phyloP scores from a whole-genome alignment of 2,113 vertebrate species.

The Equus quagga region DNA sequence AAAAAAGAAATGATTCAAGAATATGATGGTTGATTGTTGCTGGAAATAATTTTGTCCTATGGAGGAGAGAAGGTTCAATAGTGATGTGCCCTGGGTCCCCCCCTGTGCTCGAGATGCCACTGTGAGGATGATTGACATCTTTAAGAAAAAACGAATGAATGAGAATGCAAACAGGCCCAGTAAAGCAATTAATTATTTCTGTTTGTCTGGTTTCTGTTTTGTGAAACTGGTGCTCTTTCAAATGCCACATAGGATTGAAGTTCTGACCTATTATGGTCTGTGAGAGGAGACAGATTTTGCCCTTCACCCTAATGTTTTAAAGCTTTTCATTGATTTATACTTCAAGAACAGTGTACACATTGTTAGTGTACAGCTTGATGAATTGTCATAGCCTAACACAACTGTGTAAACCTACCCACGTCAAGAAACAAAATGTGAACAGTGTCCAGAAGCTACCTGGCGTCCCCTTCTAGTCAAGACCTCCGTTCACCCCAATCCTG shows the following conservation, averaged over 20 bases:
- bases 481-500: background rate
- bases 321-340: background rate
- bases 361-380: background rate
- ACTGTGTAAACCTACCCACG: background rate
- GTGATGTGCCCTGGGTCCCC: background rate
- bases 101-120: accelerated
- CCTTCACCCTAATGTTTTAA: background rate
- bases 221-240: background rate
- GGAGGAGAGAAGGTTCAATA: background rate
- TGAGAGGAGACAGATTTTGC: background rate
- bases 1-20: background rate
- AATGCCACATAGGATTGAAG: background rate
- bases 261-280: background rate
- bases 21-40: background rate
- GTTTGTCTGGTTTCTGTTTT: background rate
- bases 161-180: background rate
- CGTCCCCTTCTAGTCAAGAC: accelerated
- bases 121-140: background rate
- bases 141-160: background rate
- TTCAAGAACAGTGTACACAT: background rate
- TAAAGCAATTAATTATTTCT: background rate
- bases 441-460: accelerated
- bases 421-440: background rate
- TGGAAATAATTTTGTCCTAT: background rate
- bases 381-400: background rate